A percentile compares a stretch with the other conserved stretches of the same genome.
Conservation (phyloP, 2,888 invertebrate genomes). For the Dynastes maya region DNA sequence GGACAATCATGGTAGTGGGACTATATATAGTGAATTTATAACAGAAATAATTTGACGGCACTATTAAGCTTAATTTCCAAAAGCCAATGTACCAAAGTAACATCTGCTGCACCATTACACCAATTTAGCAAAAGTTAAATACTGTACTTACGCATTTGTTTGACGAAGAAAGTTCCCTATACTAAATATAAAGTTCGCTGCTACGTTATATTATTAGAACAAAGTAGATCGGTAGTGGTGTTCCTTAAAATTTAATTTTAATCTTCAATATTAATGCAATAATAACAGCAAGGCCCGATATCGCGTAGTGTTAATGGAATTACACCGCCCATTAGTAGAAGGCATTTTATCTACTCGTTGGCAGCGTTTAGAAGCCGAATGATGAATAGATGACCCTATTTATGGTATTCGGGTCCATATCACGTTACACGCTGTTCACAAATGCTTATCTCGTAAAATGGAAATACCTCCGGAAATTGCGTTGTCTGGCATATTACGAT, state of each 20-base stretch:
- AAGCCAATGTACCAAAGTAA: too few relatives aligned
- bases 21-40: too few relatives aligned
- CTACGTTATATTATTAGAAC: neutral
- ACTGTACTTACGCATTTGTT: too few relatives aligned
- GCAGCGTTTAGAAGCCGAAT: conserved; percentile 9
- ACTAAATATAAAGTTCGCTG: too few relatives aligned
- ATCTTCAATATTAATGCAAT: conserved; percentile 7
- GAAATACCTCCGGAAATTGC: too few relatives aligned
- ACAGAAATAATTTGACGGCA: too few relatives aligned
- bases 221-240: neutral
- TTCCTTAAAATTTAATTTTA: conserved; percentile 3
- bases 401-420: neutral
- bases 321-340: conserved; percentile 1
- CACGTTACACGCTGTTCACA: neutral
- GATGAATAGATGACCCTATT: conserved; percentile 7
- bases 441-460: conserved; percentile 1
- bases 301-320: conserved; percentile 12
- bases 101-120: too few relatives aligned
- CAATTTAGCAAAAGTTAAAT: too few relatives aligned
- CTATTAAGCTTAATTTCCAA: too few relatives aligned
- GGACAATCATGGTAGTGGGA: too few relatives aligned
- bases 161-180: too few relatives aligned
- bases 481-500: too few relatives aligned
- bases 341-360: neutral
- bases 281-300: conserved; percentile 10